phyloP scores from a whole-genome alignment of 1,140 invertebrate genomes.

The Cherax quadricarinatus region DNA sequence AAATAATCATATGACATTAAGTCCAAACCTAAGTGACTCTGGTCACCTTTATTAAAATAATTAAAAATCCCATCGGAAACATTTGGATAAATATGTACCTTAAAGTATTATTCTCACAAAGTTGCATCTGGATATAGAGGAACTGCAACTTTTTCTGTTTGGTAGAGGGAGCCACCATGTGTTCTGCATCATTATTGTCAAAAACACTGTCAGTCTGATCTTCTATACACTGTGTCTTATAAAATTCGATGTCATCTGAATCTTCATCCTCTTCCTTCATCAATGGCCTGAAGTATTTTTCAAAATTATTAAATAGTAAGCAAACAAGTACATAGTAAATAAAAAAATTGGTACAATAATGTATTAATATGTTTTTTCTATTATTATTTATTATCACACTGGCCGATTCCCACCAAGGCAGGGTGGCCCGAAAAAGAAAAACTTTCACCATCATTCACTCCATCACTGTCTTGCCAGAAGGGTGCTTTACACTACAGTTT shows the following conservation, averaged over 20 bases:
- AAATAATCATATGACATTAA: too few species aligned
- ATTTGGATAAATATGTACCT: slow-evolving; percentile 73
- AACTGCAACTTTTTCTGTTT: slow-evolving; percentile 79
- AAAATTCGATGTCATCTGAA: slow-evolving; percentile 68
- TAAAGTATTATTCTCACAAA: slow-evolving; percentile 81
- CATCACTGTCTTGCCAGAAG: too few species aligned
- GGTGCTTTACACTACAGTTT: too few species aligned
- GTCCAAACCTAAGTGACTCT: too few species aligned
- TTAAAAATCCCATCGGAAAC: too few species aligned
- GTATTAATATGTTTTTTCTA: too few species aligned
- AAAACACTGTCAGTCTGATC: slow-evolving; percentile 17
- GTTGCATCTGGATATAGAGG: slow-evolving; percentile 89
- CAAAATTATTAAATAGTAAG: not conserved
- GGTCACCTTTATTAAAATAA: too few species aligned
- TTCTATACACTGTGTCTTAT: not conserved
- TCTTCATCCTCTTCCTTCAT: slow-evolving; percentile 67
- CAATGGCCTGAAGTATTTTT: slow-evolving; percentile 37
- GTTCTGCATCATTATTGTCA: slow-evolving; percentile 15
- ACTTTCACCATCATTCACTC: too few species aligned
- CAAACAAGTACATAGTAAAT: not conserved
- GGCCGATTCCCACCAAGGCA: too few species aligned
- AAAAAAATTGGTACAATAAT: too few species aligned
- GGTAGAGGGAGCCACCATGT: not conserved
- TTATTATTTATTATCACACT: too few species aligned
- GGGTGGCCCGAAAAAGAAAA: too few species aligned